Base-by-base conservation (phyloP, 2,888 invertebrate genomes). In the Chelonus formosanus region DNA sequence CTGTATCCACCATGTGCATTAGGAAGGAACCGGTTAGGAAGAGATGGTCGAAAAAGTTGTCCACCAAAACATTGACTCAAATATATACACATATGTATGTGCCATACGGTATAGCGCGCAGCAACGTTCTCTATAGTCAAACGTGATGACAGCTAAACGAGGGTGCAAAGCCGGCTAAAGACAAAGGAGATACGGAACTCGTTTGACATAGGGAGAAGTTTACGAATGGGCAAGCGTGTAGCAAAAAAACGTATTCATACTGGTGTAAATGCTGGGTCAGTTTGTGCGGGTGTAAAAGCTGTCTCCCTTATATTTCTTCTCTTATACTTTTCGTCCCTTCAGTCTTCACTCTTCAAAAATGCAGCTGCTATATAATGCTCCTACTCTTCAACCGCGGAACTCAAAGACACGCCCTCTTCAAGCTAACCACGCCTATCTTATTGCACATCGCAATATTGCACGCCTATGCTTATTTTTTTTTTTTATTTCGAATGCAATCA, bases 391-490 rank as follows among this genome's bases (percentile, higher is more conserved):
- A 52, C 52, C 32, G 6, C 7, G 52, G 52, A 52, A 31, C 10
- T 34, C 20, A 57, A 44, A 53, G 52, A 54, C 53, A 53, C 45
- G 53, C 54, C 45, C 53, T 44, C 53, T 50, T n/a, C 6, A 34
- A 60, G 31, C 44, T 40, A 47, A 52, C 52, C 60, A 53, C 50
- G 53, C 50, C 53, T 52, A 52, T 60, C 60, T 61, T 50, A 36
- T 59, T 59, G 48, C 59, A 50, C 44, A 59, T 59, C 45, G 52
- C 40, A 50, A 40, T 52, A 55, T 44, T 48, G 66, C 73, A 67
- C 73, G 73, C 72, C 75, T 71, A 34, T 48, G 31, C 34, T 31
- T 52, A 34, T 73, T 47, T 58, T 32, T 32, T 58, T 32, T 32
- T 66, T 71, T 60, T 65, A 61, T 63, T 56, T 55, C 57, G 60